Percentiles rank a stretch among this genome's conserved stretches.
Conservation (phyloP, 2,888 invertebrate species). For the Ormyrus labotus region DNA sequence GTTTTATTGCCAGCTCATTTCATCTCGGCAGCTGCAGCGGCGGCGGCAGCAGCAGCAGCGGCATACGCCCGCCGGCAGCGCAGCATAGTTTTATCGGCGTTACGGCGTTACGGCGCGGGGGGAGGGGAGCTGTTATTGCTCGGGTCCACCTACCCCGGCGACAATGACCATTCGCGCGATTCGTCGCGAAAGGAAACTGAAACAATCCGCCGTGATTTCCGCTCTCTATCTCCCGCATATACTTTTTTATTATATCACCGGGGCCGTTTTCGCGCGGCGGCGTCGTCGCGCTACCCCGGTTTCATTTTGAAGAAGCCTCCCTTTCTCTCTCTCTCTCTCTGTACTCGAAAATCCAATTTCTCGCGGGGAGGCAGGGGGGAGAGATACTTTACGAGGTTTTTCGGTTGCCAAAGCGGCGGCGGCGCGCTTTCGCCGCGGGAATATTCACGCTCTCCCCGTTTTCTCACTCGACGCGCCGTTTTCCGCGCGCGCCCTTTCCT, state of each 20-base stretch:
- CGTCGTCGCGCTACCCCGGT: constrained; percentile 14
- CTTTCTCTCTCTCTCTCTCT: background rate
- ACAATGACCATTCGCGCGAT: constrained; percentile 43
- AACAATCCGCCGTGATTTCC: constrained; percentile 37
- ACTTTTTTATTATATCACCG: constrained; percentile 43
- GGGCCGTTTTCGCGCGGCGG: background rate
- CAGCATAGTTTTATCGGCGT: constrained; percentile 66
- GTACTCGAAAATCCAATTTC: constrained; percentile 55
- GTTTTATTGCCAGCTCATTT: constrained; percentile 72
- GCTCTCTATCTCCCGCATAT: background rate
- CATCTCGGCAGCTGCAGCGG: constrained; percentile 61
- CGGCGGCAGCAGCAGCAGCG: constrained; percentile 46
- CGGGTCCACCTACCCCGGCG: background rate
- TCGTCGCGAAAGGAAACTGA: constrained; percentile 23
- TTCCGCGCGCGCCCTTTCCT: too few relatives aligned
- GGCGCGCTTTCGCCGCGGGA: background rate
- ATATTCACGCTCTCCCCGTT: constrained; percentile 43
- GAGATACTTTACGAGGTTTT: constrained; percentile 50
- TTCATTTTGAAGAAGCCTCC: constrained; percentile 48
- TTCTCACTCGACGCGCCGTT: background rate
- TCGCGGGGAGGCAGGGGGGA: background rate
- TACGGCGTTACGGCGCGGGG: constrained; percentile 63
- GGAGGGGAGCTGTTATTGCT: constrained; percentile 59
- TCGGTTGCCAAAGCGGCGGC: constrained; percentile 37
- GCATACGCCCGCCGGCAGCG: background rate